Conservation (phyloP, 1,140 invertebrate genomes). For the Drosophila nikananu region DNA sequence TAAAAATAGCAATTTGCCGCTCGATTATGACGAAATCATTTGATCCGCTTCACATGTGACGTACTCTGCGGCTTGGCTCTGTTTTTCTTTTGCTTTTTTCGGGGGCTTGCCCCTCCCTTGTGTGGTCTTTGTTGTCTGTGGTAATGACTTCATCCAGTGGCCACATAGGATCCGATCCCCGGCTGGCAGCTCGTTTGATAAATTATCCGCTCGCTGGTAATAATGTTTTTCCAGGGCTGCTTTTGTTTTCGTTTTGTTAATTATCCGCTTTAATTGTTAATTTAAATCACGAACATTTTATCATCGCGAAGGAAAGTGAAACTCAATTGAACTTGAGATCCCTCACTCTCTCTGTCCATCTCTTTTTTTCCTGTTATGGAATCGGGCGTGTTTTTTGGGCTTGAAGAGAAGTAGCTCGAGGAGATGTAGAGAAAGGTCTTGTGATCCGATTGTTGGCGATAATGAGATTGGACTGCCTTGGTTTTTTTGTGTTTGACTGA, state of each 20-base stretch:
- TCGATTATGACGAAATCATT: conserved; percentile 54
- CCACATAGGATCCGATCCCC: conserved; percentile 37
- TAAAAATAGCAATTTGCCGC: conserved; percentile 26
- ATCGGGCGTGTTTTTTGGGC: conserved; percentile 49
- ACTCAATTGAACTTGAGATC: conserved; percentile 61
- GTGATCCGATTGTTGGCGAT: conserved; percentile 44
- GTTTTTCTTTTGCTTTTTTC: conserved; percentile 1
- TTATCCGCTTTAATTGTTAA: conserved; percentile 78
- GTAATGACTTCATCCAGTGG: conserved; percentile 68
- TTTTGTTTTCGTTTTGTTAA: conserved; percentile 74
- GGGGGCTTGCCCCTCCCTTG: conserved; percentile 21
- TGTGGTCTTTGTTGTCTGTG: conserved; percentile 55
- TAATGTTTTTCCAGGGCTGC: conserved; percentile 49
- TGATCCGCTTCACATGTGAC: conserved; percentile 49
- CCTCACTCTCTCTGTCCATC: neutral
- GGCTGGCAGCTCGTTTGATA: conserved; percentile 31
- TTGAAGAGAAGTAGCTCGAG: neutral
- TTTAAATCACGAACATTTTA: conserved; percentile 58
- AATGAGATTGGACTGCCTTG: conserved; percentile 31
- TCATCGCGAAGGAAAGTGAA: conserved; percentile 61
- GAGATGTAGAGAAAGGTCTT: conserved; percentile 58
- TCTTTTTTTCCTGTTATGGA: conserved; percentile 14
- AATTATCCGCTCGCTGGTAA: conserved; percentile 51
- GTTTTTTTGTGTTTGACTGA: conserved; percentile 14
- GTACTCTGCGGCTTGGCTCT: conserved; percentile 18